A percentile compares a stretch with the other conserved stretches of the same genome.
Evolutionary conservation across 2,888 invertebrate genomes (phyloP).

Genomic region (Nebria brevicollis): DNA sequence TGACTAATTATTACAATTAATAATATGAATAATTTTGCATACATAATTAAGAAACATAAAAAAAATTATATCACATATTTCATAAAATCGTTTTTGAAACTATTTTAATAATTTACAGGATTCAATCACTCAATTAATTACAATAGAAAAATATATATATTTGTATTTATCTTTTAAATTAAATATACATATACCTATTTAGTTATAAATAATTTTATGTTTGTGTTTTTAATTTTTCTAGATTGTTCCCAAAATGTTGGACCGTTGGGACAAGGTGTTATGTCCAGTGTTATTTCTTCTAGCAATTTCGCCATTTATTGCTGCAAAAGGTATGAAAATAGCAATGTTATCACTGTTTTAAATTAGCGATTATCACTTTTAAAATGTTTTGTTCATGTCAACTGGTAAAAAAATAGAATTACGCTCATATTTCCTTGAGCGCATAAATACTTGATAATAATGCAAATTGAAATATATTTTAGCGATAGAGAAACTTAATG

Average conservation of each 20-base stretch:
- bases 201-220: background rate
- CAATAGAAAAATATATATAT: too few relatives aligned
- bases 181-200: background rate
- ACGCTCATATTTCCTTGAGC: background rate
- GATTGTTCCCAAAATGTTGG: constrained; percentile 30
- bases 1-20: too few relatives aligned
- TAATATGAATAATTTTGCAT: too few relatives aligned
- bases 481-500: constrained; percentile 9
- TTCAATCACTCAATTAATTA: too few relatives aligned
- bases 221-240: background rate
- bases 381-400: background rate
- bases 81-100: too few relatives aligned
- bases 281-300: constrained; percentile 21
- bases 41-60: too few relatives aligned
- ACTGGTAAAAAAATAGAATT: background rate
- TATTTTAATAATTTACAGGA: too few relatives aligned
- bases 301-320: constrained; percentile 8
- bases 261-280: constrained; percentile 31
- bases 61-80: too few relatives aligned
- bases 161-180: too few relatives aligned
- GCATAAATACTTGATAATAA: constrained; percentile 4
- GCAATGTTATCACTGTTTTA: background rate
- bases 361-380: background rate
- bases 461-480: constrained; percentile 10
- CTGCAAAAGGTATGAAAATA: constrained; percentile 33